Evolutionary conservation across 2,113 vertebrate species (phyloP).

Genomic region (Mola mola): DNA sequence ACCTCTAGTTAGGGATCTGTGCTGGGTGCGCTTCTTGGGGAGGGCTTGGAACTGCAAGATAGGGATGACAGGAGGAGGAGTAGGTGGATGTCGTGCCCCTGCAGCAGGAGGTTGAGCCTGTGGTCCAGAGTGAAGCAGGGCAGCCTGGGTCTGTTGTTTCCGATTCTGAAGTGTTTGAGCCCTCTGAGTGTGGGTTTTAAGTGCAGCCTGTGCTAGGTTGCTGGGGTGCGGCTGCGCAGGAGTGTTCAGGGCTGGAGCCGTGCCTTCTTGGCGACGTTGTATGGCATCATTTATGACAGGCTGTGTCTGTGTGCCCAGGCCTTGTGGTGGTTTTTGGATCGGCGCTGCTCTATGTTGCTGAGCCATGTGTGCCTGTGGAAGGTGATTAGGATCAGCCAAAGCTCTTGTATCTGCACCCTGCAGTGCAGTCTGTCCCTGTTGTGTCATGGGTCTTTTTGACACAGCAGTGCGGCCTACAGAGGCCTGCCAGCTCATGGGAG

Average conservation of each 20-base stretch:
- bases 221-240: conserved; percentile 33
- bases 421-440: conserved; percentile 19
- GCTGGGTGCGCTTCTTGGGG: conserved; percentile 52
- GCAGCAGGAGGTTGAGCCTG: conserved; percentile 28
- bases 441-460: conserved; percentile 38
- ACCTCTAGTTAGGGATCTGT: conserved; percentile 41
- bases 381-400: conserved; percentile 75
- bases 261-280: conserved; percentile 41
- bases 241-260: conserved; percentile 11
- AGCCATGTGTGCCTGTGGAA: conserved; percentile 55
- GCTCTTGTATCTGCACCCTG: conserved; percentile 57
- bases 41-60: conserved; percentile 72
- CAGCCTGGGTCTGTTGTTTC: conserved; percentile 71
- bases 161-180: conserved; percentile 60
- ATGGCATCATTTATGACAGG: conserved; percentile 35
- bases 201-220: conserved; percentile 71
- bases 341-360: conserved; percentile 45
- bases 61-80: conserved; percentile 72
- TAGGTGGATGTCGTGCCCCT: conserved; percentile 42
- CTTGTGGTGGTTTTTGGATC: conserved; percentile 38
- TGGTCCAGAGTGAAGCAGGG: conserved; percentile 54
- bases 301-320: conserved; percentile 31
- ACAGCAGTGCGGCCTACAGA: conserved; percentile 33
- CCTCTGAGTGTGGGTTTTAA: conserved; percentile 62
- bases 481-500: conserved; percentile 50